These are phyloP conservation scores for Recurvirostra avosetta DNA, from an alignment of 2,113 vertebrate genomes.

Conservation along the genomic window DNA sequence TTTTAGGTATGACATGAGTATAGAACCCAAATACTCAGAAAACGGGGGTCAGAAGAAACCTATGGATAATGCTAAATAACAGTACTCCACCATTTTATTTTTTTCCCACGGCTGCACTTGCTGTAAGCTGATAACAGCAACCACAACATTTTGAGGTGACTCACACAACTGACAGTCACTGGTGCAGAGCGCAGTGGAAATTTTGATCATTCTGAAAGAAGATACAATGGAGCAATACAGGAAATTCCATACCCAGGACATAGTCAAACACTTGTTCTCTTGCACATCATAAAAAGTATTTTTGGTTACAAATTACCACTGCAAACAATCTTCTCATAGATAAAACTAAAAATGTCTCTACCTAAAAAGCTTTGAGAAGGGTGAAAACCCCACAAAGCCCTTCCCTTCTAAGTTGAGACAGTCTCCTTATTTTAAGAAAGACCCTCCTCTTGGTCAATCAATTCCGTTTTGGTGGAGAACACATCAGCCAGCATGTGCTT, in stretches of 20 bases:
- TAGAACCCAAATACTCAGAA: background rate
- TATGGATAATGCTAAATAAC: background rate
- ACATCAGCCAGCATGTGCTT: constrained; percentile 96
- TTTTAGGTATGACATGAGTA: background rate
- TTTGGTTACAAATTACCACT: constrained; percentile 39
- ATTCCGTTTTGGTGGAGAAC: constrained; percentile 84
- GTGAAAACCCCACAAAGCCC: constrained; percentile 10
- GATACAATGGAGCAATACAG: background rate
- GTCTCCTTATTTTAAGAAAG: constrained; percentile 70
- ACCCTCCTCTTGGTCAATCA: constrained; percentile 90
- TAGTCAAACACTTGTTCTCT: background rate
- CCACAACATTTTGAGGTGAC: background rate
- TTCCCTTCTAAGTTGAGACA: background rate
- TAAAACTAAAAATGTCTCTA: constrained; percentile 47
- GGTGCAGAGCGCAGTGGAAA: background rate
- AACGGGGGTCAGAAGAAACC: background rate
- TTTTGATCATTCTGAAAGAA: background rate
- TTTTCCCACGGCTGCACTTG: background rate
- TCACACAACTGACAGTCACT: background rate
- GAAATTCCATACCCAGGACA: background rate
- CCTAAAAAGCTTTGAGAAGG: constrained; percentile 43
- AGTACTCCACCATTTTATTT: background rate
- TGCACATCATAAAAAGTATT: background rate
- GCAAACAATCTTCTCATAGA: constrained; percentile 27
- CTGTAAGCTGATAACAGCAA: background rate